Conservation (phyloP, 2,888 invertebrate species). For the Busseola fusca region DNA sequence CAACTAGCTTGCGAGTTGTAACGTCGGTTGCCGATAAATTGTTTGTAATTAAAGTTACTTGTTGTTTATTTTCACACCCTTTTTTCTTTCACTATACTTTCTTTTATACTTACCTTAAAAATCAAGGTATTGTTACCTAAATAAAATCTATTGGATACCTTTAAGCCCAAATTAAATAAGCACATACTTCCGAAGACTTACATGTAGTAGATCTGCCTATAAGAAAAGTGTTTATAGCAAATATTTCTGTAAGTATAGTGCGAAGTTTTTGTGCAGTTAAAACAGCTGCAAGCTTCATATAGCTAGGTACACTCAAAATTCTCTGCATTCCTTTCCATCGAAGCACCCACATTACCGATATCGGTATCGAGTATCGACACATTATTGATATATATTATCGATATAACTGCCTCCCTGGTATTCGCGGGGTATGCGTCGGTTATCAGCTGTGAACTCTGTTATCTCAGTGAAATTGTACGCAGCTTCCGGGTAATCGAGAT, state of each 20-base stretch:
- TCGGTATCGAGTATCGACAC: conserved; percentile 27
- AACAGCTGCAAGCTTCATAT: neutral
- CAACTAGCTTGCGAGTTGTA: conserved; percentile 27
- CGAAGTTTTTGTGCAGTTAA: no score
- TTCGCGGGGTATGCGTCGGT: conserved; percentile 59
- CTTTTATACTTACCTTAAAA: neutral
- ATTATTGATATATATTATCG: conserved; percentile 43
- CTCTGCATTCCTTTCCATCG: neutral
- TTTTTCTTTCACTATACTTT: neutral
- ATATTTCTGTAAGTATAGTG: neutral
- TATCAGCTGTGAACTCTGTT: conserved; percentile 62
- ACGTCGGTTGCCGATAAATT: conserved; percentile 21
- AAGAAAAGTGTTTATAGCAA: neutral
- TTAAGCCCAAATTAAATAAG: neutral
- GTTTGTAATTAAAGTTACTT: conserved; percentile 38
- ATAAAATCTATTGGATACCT: neutral
- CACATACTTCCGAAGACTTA: neutral
- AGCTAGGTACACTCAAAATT: neutral
- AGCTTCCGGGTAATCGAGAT: conserved; percentile 57
- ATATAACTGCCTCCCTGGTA: conserved; percentile 52
- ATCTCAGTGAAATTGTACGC: conserved; percentile 60
- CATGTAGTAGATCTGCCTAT: neutral
- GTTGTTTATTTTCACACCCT: conserved; percentile 2
- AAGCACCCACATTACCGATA: conserved; percentile 8
- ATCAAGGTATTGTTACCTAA: neutral